Evolutionary conservation across 2,113 vertebrate species (phyloP).

Genomic region (Archilochus colubris): DNA sequence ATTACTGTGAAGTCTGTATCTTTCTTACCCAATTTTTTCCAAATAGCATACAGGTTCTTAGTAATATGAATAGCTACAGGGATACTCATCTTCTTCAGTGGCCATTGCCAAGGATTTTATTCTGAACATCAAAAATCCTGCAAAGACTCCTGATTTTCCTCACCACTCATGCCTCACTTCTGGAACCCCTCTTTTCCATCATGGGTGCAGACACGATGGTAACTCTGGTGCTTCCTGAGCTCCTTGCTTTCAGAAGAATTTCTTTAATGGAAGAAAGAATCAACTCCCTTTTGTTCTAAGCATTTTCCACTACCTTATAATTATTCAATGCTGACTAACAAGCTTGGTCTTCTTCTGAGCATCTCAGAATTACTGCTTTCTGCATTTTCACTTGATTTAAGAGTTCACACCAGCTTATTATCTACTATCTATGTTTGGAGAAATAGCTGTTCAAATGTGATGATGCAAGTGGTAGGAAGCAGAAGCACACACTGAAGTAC

Average conservation of each 20-base stretch:
- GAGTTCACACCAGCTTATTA: neutral
- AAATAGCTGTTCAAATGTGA: neutral
- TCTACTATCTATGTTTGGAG: neutral
- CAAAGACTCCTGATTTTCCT: neutral
- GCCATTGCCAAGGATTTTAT: neutral
- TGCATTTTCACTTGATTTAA: neutral
- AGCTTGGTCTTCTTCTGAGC: neutral
- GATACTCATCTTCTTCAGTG: neutral
- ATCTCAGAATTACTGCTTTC: neutral
- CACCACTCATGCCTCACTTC: neutral
- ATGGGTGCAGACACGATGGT: rapidly evolving
- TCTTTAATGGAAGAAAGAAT: neutral
- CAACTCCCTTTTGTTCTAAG: neutral
- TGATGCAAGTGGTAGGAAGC: neutral
- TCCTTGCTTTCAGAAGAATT: neutral
- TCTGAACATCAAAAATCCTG: neutral
- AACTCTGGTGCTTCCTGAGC: neutral
- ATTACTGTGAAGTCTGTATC: neutral
- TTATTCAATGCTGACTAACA: neutral
- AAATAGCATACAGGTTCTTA: neutral
- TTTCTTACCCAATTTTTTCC: neutral
- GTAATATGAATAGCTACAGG: neutral
- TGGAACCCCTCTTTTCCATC: neutral
- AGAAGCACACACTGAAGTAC: neutral
- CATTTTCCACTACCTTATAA: neutral